Conservation (phyloP, 1,140 invertebrate genomes). For the Palaemon carinicauda region DNA sequence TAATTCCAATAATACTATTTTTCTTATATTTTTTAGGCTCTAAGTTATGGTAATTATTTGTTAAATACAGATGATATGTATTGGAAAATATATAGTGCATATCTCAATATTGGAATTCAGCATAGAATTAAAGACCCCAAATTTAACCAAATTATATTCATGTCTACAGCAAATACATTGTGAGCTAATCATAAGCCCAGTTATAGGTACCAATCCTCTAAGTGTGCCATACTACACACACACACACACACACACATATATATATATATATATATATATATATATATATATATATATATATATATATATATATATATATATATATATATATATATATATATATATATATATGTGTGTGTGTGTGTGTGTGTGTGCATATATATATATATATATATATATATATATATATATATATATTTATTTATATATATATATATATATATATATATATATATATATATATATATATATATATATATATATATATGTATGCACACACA, state of each 20-base stretch:
- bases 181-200: too few relatives aligned
- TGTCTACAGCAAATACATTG: too few relatives aligned
- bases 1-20: too few relatives aligned
- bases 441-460: background rate
- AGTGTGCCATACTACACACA: too few relatives aligned
- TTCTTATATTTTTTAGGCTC: too few relatives aligned
- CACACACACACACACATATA: background rate
- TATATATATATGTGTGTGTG: background rate
- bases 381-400: background rate
- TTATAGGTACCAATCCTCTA: too few relatives aligned
- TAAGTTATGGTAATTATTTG: too few relatives aligned
- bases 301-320: background rate
- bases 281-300: background rate
- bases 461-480: slow-evolving; percentile 1
- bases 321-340: background rate
- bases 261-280: background rate
- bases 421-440: background rate
- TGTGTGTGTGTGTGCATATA: background rate
- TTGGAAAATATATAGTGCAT: too few relatives aligned
- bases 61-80: too few relatives aligned
- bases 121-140: too few relatives aligned
- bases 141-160: too few relatives aligned
- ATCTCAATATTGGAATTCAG: too few relatives aligned
- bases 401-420: background rate
- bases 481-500: background rate